A percentile compares a stretch with the other conserved stretches of the same genome.
phyloP scores from a whole-genome alignment of 2,888 invertebrate genomes.

The Belgica antarctica region DNA sequence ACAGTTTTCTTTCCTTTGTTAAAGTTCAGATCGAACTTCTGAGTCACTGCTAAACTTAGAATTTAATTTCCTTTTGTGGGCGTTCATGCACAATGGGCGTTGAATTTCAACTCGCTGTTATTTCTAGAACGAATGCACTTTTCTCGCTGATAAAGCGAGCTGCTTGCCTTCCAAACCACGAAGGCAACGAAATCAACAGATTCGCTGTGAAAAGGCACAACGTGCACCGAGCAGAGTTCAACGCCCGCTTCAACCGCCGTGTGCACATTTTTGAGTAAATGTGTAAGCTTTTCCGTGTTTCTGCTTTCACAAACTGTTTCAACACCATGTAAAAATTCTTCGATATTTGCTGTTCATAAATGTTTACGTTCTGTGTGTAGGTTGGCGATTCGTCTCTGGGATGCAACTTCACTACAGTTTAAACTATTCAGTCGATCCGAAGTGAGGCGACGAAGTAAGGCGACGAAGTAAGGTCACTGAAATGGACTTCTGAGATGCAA shows the following conservation, averaged over 20 bases:
- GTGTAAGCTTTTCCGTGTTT: not conserved
- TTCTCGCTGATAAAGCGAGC: not conserved
- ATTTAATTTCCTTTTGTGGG: not conserved
- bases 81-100: not conserved
- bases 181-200: not conserved
- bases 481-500: too few relatives aligned
- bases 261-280: too few relatives aligned
- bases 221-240: slow-evolving; percentile 23
- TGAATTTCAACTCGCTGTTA: not conserved
- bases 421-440: too few relatives aligned
- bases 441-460: too few relatives aligned
- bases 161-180: not conserved
- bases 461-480: too few relatives aligned
- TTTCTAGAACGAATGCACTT: not conserved
- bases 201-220: not conserved
- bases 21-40: not conserved
- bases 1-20: not conserved
- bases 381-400: too few relatives aligned
- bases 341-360: too few relatives aligned
- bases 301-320: slow-evolving; percentile 19
- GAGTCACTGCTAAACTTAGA: not conserved
- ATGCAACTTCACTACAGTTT: too few relatives aligned
- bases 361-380: too few relatives aligned
- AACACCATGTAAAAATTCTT: not conserved
- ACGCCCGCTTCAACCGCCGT: not conserved